Percentiles rank a stretch among this genome's conserved stretches.
Evolutionary conservation across 2,888 invertebrate genomes (phyloP).

Genomic region (Abrostola tripartita): DNA sequence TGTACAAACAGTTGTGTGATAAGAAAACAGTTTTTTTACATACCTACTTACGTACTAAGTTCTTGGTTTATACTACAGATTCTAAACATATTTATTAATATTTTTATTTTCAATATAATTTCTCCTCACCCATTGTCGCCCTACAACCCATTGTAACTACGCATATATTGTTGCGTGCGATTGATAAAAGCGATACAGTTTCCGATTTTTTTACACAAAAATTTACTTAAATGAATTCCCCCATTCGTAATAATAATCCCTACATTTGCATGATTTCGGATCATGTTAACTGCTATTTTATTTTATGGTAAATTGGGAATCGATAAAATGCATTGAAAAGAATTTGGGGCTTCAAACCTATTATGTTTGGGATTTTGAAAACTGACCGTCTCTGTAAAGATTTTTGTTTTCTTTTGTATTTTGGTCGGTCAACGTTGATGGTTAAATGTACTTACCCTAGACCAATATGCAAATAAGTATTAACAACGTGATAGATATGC

Average conservation of each 20-base stretch:
- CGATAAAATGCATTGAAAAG: conserved; percentile 50
- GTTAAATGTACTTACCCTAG: no score
- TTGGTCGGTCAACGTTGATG: not conserved
- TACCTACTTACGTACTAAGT: no score
- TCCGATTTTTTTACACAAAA: conserved; percentile 80
- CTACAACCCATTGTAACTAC: conserved; percentile 71
- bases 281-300: conserved; percentile 70
- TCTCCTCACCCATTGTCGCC: conserved; percentile 63
- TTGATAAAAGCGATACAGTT: conserved; percentile 86
- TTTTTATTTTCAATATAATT: no score
- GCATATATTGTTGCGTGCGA: conserved; percentile 74
- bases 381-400: conserved; percentile 3
- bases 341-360: conserved; percentile 12
- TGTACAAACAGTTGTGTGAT: no score
- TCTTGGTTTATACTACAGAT: no score
- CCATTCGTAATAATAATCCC: conserved; percentile 67
- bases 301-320: conserved; percentile 59
- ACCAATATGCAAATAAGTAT: no score
- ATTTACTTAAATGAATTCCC: conserved; percentile 87
- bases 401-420: not conserved
- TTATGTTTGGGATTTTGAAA: conserved; percentile 17
- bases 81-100: no score
- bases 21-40: no score
- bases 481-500: no score
- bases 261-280: conserved; percentile 80